phyloP scores from a whole-genome alignment of 1,140 invertebrate species.

The Scylla paramamosain region DNA sequence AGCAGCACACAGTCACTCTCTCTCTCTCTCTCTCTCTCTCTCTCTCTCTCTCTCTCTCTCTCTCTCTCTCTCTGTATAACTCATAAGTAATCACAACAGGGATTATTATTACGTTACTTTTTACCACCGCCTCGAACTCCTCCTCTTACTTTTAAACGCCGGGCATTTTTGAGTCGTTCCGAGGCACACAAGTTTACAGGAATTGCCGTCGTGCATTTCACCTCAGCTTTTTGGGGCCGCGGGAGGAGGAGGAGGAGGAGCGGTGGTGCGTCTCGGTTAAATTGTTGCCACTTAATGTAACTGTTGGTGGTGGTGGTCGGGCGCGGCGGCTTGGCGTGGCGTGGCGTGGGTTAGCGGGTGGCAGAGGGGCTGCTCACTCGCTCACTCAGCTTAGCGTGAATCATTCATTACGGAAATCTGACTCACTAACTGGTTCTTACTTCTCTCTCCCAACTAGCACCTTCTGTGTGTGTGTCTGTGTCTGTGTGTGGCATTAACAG shows the following conservation, averaged over 20 bases:
- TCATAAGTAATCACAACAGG: neutral
- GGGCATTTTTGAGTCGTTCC: constrained; percentile 1
- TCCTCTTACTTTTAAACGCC: neutral
- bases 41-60: constrained; percentile 14
- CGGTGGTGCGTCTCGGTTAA: neutral
- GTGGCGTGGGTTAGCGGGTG: neutral
- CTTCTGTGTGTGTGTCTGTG: neutral
- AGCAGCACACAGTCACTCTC: neutral
- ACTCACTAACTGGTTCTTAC: neutral
- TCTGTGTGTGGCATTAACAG: too few relatives aligned
- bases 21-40: neutral
- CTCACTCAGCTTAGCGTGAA: neutral
- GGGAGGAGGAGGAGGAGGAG: constrained; percentile 32
- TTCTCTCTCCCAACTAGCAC: neutral
- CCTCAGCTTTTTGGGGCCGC: neutral
- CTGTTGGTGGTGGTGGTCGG: neutral
- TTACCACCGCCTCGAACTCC: neutral
- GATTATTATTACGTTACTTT: neutral
- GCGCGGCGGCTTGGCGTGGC: neutral
- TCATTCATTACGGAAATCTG: neutral
- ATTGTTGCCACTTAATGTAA: constrained; percentile 14
- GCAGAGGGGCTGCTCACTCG: neutral
- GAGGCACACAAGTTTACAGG: neutral
- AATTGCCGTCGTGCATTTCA: neutral
- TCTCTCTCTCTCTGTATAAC: neutral